These are phyloP conservation scores for Turdus rufiventris DNA, from an alignment of 2,113 vertebrate species.

Conservation along the genomic window DNA sequence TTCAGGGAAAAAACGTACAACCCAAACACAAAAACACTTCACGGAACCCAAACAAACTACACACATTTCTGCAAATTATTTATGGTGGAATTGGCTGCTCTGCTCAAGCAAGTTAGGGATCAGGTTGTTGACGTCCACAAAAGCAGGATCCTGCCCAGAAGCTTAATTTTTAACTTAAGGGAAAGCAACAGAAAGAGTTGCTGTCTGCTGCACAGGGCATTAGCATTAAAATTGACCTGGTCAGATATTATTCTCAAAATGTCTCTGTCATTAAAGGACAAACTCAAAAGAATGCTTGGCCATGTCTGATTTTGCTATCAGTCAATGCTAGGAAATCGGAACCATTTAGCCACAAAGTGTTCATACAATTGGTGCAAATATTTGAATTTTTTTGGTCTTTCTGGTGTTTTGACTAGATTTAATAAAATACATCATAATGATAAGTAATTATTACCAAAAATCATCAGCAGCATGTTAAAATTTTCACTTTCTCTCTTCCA, in stretches of 20 bases:
- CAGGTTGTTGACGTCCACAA: neutral
- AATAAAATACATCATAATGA: neutral
- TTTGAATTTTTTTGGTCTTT: neutral
- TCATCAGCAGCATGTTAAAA: neutral
- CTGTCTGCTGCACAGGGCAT: neutral
- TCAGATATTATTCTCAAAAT: neutral
- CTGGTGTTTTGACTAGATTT: neutral
- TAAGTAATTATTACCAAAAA: neutral
- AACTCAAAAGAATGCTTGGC: neutral
- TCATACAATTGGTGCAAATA: neutral
- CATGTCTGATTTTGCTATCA: neutral
- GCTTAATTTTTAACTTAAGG: neutral
- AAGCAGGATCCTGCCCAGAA: neutral
- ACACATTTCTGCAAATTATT: constrained; percentile 1
- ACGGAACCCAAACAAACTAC: neutral
- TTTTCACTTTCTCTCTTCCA: neutral
- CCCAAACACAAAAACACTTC: constrained; percentile 11
- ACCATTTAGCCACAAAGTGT: neutral
- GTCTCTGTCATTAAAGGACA: neutral
- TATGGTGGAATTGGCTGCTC: neutral
- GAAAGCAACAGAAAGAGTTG: neutral
- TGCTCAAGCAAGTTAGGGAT: neutral
- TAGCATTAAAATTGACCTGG: neutral
- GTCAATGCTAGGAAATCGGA: neutral
- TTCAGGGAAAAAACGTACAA: neutral